Evolutionary conservation across 2,888 invertebrate species (phyloP), one percentile per base, ranked within the genome.

Genomic region (Polietes domitor): DNA sequence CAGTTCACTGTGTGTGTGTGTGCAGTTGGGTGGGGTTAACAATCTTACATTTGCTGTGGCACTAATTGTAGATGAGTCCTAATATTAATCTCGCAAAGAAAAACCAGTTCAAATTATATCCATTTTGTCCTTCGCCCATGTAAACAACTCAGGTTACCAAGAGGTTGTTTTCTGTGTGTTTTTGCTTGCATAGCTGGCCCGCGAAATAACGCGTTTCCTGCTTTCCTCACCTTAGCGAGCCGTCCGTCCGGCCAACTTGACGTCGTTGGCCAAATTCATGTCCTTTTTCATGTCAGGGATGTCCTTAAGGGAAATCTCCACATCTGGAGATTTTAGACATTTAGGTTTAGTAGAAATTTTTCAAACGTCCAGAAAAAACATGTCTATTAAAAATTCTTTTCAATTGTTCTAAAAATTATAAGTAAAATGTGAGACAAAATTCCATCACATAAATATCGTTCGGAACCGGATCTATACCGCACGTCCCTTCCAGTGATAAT

Each of bases 41-140:
- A 53, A 53, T 58, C 58, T 12, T 26, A 58, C 58, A 26, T 61
- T 73, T 84, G 61, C 58, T 72, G n/a, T n/a, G 58, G 28, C 75
- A 78, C 78, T 84, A 84, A 84, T 84, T 84, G 72, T 75, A 73
- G 78, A 81, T 76, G 78, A 81, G 78, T 68, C 53, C 68, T 58
- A 78, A 79, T 68, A 78, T 80, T 76, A 81, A 81, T 80, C 75
- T 81, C 72, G 21, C 19, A 37, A 24, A 28, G 58, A 70, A 53
- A 58, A 78, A 17, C 63, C 68, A 73, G 24, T 77, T 43, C 58
- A 81, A 78, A 58, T 77, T 77, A 70, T 53, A 53, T 73, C 68
- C 65, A 50, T 61, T 79, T 24, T 17, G 65, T 81, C 61, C 28
- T 73, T 41, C 70, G 68, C 2, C 26, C 55, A 41, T 70, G 55